Base-by-base conservation (phyloP, 2,888 invertebrate species). In the Dynastes maya region DNA sequence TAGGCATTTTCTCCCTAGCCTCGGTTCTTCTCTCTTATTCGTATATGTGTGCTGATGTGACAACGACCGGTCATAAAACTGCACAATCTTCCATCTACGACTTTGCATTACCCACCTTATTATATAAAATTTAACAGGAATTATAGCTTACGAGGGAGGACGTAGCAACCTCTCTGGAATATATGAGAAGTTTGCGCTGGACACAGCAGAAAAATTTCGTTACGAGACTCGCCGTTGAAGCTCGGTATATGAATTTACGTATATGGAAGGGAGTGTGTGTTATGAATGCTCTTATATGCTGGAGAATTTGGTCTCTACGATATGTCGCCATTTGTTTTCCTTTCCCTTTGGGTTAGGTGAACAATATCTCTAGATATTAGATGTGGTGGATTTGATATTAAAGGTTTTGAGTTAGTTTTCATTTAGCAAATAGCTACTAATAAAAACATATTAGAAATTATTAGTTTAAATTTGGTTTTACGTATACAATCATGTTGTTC, bases 41-140 rank as follows among this genome's bases (percentile, higher is more conserved):
- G 8, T 45, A 2, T 6, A n/a, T 13, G 16, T 82, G 82, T 84
- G 85, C 84, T 85, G 85, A 85, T 84, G 85, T 83, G 84, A 84
- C 83, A 84, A 84, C 82, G 83, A 82, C 82, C 80, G 82, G 80
- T 84, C 84, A 82, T 85, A 85, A 85, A 85, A 85, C 82, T 16
- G 53, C 82, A 37, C 71, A 58, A 55, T 71, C 58, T 71, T 58
- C 71, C 55, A 71, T 71, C 71, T 71, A 71, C 71, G 71, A 71
- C 37, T 71, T 71, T 71, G 49, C 71, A 71, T 71, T 71, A 58
- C 71, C 32, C 37, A 71, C 55, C 71, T 71, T 71, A 71, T 71
- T 71, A 71, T 71, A 71, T 58, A 71, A 71, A 71, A 71, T 71
- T 71, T 71, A 71, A 71, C 58, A 71, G 55, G 55, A 71, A 71